Conservation (phyloP, 2,888 invertebrate species). For the Gibbula magus region DNA sequence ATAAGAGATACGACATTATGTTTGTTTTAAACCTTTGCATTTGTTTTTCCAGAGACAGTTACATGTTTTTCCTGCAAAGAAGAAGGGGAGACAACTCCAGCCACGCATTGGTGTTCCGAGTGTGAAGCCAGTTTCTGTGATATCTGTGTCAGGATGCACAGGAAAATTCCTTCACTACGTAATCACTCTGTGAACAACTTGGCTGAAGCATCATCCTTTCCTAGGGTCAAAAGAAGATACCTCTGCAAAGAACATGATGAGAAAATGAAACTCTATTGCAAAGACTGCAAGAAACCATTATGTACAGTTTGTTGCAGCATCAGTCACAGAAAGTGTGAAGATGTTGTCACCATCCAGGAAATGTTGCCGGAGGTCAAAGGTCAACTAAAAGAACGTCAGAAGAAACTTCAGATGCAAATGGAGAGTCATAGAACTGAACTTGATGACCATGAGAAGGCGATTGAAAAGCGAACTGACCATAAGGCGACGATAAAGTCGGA, state of each 20-base stretch:
- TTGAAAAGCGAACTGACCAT: background rate
- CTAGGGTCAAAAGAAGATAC: background rate
- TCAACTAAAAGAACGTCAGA: background rate
- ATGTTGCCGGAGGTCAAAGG: background rate
- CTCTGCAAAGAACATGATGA: background rate
- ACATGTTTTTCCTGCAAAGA: background rate
- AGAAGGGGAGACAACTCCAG: background rate
- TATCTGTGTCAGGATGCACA: background rate
- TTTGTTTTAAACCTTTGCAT: no score
- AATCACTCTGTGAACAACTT: background rate
- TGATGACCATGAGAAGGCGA: background rate
- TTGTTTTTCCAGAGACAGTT: no score
- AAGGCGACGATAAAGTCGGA: background rate
- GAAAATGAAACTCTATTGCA: background rate
- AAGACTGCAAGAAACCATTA: background rate
- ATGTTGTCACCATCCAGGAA: background rate
- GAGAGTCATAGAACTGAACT: background rate
- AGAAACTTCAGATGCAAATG: background rate
- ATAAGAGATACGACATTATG: no score
- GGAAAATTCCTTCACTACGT: background rate
- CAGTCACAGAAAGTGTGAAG: background rate
- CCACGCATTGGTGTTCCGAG: background rate
- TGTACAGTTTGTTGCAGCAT: conserved; percentile 3
- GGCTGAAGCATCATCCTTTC: no score
- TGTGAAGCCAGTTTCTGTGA: background rate